phyloP scores from a whole-genome alignment of 35 echinoderm and acorn worm species.

The Eucidaris tribuloides region DNA sequence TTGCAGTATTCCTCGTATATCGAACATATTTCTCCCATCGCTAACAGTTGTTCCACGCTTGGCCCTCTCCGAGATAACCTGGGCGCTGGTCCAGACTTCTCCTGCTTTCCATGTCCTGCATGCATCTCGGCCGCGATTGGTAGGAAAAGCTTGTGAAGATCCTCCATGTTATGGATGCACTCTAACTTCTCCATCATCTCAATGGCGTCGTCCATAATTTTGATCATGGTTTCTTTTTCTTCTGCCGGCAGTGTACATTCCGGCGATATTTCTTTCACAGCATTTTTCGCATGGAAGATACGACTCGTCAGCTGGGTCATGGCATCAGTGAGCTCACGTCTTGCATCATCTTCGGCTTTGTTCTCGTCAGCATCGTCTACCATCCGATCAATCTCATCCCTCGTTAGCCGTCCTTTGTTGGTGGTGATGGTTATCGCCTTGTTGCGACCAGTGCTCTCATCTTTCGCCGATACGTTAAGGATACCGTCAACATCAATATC shows the following conservation, averaged over 20 bases:
- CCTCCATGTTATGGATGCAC: no score
- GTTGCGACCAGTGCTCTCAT: conserved; percentile 69
- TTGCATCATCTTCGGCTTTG: conserved; percentile 63
- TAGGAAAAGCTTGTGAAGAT: no score
- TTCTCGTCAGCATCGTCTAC: conserved; percentile 37
- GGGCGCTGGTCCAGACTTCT: no score
- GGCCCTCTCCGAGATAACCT: no score
- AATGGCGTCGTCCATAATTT: conserved; percentile 34
- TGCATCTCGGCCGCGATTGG: no score
- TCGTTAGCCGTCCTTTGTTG: conserved; percentile 65
- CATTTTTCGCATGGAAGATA: conserved; percentile 37
- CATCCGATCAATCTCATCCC: conserved; percentile 65
- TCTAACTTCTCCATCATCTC: no score
- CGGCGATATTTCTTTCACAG: conserved; percentile 1
- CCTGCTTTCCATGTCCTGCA: no score
- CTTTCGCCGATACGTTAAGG: conserved; percentile 75
- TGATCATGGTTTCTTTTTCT: conserved; percentile 30
- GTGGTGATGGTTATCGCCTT: conserved; percentile 91
- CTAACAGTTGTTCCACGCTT: no score
- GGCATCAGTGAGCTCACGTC: conserved; percentile 22
- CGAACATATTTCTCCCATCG: no score
- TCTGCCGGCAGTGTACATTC: conserved; percentile 3
- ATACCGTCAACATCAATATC: conserved; percentile 97
- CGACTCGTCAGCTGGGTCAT: conserved; percentile 41
- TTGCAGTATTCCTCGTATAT: no score